These are phyloP conservation scores for Hylomyscus alleni DNA, from an alignment of 2,797 vertebrate species.

Conservation along the genomic window DNA sequence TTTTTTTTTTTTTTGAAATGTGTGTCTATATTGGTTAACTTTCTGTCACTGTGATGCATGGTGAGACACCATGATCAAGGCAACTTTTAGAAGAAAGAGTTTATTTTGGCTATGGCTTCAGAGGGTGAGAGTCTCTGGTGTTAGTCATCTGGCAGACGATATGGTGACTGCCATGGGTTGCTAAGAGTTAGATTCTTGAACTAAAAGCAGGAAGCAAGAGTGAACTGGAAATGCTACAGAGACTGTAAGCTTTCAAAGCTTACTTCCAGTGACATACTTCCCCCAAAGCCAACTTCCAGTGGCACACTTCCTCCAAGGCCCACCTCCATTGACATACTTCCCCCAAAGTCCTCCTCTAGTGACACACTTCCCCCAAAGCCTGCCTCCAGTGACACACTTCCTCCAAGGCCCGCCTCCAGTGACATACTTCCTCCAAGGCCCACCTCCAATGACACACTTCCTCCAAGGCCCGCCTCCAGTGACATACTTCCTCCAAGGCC, in stretches of 20 bases:
- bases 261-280: neutral
- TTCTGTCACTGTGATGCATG: neutral
- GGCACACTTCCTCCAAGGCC: no score
- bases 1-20: neutral
- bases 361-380: no score
- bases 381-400: neutral
- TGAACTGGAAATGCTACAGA: neutral
- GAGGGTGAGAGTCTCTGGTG: neutral
- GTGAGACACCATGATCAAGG: neutral
- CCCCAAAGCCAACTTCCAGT: neutral
- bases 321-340: neutral
- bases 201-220: neutral
- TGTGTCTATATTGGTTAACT: no score
- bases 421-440: neutral
- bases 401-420: neutral
- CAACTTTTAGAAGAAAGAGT: neutral
- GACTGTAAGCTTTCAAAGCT: no score
- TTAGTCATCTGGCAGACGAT: no score
- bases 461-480: no score
- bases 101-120: neutral
- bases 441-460: neutral
- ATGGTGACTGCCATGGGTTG: no score
- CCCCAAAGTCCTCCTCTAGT: neutral
- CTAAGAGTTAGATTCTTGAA: no score
- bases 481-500: neutral